Base-by-base conservation (phyloP, 2,797 vertebrate genomes). In the Acridotheres tristis region DNA sequence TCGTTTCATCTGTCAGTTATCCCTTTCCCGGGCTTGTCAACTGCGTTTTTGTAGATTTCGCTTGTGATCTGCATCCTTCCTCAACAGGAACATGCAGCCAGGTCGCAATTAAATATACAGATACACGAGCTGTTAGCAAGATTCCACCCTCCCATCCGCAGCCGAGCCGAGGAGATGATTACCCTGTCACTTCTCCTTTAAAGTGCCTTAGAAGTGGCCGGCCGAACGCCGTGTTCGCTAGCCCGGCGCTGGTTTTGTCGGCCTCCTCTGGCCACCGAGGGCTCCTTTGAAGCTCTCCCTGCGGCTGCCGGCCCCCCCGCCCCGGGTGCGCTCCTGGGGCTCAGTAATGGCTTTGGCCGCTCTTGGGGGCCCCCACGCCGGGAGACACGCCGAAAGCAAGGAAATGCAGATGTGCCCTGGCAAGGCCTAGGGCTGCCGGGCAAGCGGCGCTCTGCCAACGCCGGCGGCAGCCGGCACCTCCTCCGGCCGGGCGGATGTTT, bases 1-100 rank as follows among this genome's bases (percentile, higher is more conserved):
- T 95, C 97, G 98, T 99, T 98, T 99, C 96, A 98, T 98, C 98
- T 98, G 98, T 98, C 98, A 98, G 89, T 98, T 98, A 97, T 97
- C 97, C 97, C 97, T 98, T 98, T 97, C 97, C 96, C 92, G 96
- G 97, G 96, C 93, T 98, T 98, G 98, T 98, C 98, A 98, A 96
- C 97, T 96, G 92, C 90, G 96, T 47, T 55, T 82, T 89, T 95
- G 96, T 96, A 95, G 93, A 97, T 96, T 96, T 97, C 96, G 95
- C 97, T 98, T 98, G 97, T 98, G 97, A 97, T 94, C 96, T 97
- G 97, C 94, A 98, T 96, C 97, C 94, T 96, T 97, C 96, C 97
- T 97, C 97, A 90, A 81, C 95, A 95, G 95, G 91, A 97, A 97
- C 96, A 91, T 85, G 96, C 96, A 97, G 96, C 96, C 92, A 90